Base-by-base conservation (phyloP, 2,797 vertebrate genomes). In the Sus cebifrons region DNA sequence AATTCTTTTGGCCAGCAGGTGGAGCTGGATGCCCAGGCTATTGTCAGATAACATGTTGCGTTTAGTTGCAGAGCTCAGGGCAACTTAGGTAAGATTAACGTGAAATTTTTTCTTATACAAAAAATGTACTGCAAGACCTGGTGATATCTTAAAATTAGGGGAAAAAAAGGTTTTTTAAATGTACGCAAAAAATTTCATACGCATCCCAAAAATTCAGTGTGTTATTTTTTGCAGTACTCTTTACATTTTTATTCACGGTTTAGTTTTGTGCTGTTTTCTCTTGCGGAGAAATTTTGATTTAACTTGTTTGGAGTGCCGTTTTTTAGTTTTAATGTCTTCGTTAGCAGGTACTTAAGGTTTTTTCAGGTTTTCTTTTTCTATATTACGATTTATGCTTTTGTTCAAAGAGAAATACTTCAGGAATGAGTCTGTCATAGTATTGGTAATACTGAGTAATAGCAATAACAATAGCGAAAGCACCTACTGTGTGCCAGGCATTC, bases 1-100 rank as follows among this genome's bases (percentile, higher is more conserved):
- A 16, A 62, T 58, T 95, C 40, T 78, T 91, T 91, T 23, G 88
- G 95, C 98, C 98, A 98, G 94, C 91, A 99, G 98, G 79, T 98
- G 98, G 98, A 97, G 98, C 98, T 97, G 98, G 83, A 96, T 27
- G 58, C 89, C 79, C 54, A 64, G 0, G 23, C 78, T 81, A 27
- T 36, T 54, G 49, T 17, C 49, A 32, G 5, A 5, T 21, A 7
- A 52, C 13, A 0, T 36, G 16, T 29, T 74, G 12, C 29, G 0
- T 58, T 68, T 49, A 56, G 64, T 36, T 36, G 67, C 23, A 40
- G 10, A 32, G n/a, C 20, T 27, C 56, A 6, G 73, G 52, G 71
- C 70, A 16, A 2, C 12, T 56, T 77, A n/a, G 44, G 81, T 85
- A 32, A 70, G 40, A 65, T 5, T n/a, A 17, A 17, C 3, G 0